Conservation (phyloP, 2,888 invertebrate genomes). For the Megamerina dolium region DNA sequence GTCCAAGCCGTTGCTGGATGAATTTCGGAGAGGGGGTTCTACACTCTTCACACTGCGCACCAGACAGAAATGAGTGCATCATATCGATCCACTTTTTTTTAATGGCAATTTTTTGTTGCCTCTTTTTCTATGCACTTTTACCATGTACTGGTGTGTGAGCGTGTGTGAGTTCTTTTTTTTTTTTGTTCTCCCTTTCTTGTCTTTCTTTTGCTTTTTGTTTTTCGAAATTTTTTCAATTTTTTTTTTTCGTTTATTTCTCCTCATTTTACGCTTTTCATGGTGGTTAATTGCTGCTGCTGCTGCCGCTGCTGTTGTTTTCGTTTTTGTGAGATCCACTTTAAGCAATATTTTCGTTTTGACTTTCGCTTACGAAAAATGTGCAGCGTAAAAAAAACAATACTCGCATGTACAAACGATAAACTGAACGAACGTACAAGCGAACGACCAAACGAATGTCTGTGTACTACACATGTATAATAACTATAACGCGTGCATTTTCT, state of each 20-base stretch:
- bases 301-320: too few relatives aligned
- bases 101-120: constrained; percentile 32
- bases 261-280: too few relatives aligned
- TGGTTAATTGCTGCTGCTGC: too few relatives aligned
- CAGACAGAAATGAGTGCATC: constrained; percentile 50
- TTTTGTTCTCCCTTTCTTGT: constrained; percentile 1
- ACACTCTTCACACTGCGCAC: constrained; percentile 38
- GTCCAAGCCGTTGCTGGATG: neutral
- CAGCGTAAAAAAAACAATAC: neutral
- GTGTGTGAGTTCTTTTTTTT: constrained; percentile 14
- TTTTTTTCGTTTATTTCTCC: too few relatives aligned
- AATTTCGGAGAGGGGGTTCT: constrained; percentile 9
- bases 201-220: neutral
- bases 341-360: constrained; percentile 8
- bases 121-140: constrained; percentile 30
- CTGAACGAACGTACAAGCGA: constrained; percentile 9
- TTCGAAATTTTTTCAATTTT: neutral
- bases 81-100: constrained; percentile 47
- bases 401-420: constrained; percentile 5
- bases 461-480: neutral
- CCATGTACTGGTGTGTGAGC: too few relatives aligned
- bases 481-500: constrained; percentile 13
- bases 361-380: constrained; percentile 6
- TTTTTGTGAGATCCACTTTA: too few relatives aligned
- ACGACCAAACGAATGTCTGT: constrained; percentile 4